Base-by-base conservation (phyloP, 2,113 vertebrate genomes). In the Gadus chalcogrammus region DNA sequence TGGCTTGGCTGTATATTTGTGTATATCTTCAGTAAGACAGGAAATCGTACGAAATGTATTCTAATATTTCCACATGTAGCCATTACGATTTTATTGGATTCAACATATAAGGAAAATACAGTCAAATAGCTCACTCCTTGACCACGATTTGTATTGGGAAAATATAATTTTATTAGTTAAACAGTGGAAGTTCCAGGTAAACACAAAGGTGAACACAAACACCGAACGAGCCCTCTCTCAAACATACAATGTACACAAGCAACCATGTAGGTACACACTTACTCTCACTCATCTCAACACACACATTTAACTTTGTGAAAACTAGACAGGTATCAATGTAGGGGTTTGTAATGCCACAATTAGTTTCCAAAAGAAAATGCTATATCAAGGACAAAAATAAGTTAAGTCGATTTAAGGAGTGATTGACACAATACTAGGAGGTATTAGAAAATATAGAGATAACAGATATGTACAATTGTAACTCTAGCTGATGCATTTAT, bases 141-240 rank as follows among this genome's bases (percentile, higher is more conserved):
- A 55, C 17, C 17, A 77, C 52, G 61, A 68, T 38, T 65, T 82
- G 18, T 82, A 80, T 68, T 88, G 84, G 85, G 87, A 90, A 90
- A 90, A 91, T 90, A 91, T 84, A 88, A 62, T 85, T 89, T 86
- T 88, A 85, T 87, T 89, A 85, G 84, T 80, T 74, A 84, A 77
- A 85, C 73, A 81, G 75, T 77, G 42, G 60, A 67, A 80, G 75
- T 76, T 55, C 3, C 15, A 55, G 17, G 60, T 42, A 42, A n/a
- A 64, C 59, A 16, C 22, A 76, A 71, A 74, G 77, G 84, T 71
- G 72, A 70, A 81, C 66, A 79, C 77, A 78, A 48, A 68, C 74
- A 56, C 42, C 75, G 63, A 81, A 18, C 77, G 20, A 71, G 42
- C 28, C n/a, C 60, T 70, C 65, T 69, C 73, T 67, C 68, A 27